Base-by-base conservation (phyloP, 2,888 invertebrate genomes). In the Sarcophaga variegata region DNA sequence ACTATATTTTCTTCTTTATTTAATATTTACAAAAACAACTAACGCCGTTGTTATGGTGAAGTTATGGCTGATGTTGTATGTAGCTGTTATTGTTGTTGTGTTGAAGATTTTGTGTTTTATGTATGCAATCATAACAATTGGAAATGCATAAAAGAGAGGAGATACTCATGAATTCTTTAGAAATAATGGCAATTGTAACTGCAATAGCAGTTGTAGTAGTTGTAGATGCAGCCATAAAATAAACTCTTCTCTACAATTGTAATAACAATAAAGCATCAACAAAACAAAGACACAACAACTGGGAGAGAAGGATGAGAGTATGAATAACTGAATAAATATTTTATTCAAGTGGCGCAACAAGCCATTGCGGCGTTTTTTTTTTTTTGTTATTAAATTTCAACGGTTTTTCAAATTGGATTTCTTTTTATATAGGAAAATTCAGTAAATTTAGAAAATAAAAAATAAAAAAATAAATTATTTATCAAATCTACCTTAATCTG, bases 321-420 rank as follows among this genome's bases (percentile, higher is more conserved):
- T n/a, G 62, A 62, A 62, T 62, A 20, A 22, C 14, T 62, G 62
- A 62, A 59, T 59, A 59, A 59, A 62, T 20, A 22, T 62, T 62
- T 62, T 62, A 22, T 62, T 62, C n/a, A 62, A 17, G 62, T 17
- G 59, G n/a, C 8, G 2, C 14, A 62, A 62, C 14, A 62, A 62
- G 17, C 8, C 4, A 62, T 8, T 62, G 62, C 4, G 22, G 62
- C 4, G 54, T 1, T 1, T 49, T 49, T 49, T 37, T 37, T 37
- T 6, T 49, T 49, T 37, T 37, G 8, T 6, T 49, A 17, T 54
- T 54, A 54, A 12, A 17, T 54, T 54, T 14, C 12, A 54, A 54
- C 54, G 37, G 37, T 37, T 37, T 37, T 37, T 8, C 37, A 37
- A 37, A 37, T 6, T 37, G 6, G 37, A 1, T 37, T 37, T 1